phyloP scores from a whole-genome alignment of 2,888 invertebrate species.

The Carpatolechia fugitivella region DNA sequence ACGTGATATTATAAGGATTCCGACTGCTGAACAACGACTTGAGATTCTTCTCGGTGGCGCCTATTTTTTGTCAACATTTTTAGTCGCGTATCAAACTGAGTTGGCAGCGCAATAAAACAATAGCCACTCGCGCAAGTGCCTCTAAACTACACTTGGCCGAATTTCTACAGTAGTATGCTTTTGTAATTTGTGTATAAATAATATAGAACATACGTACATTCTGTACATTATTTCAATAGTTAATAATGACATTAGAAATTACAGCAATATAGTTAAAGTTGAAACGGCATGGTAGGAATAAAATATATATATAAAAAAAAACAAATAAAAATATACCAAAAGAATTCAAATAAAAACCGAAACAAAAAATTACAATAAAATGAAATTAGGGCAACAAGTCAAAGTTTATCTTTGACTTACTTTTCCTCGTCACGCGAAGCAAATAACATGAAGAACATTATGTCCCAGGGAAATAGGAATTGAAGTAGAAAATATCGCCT shows the following conservation, averaged over 20 bases:
- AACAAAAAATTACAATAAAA: conserved; percentile 59
- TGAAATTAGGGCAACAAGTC: conserved; percentile 69
- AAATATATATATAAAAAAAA: too few species aligned
- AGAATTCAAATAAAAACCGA: conserved; percentile 25
- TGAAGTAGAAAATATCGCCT: neutral
- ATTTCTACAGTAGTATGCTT: too few species aligned
- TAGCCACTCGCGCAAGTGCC: conserved; percentile 55
- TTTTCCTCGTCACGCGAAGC: conserved; percentile 61
- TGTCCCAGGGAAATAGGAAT: conserved; percentile 43
- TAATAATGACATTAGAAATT: too few species aligned
- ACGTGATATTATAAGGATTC: conserved; percentile 63
- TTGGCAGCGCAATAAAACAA: conserved; percentile 63
- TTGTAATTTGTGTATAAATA: too few species aligned
- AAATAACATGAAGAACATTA: conserved; percentile 58
- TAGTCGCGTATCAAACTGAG: conserved; percentile 61
- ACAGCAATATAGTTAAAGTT: too few species aligned
- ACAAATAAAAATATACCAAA: too few species aligned
- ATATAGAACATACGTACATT: too few species aligned
- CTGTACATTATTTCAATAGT: too few species aligned
- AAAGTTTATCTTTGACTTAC: conserved; percentile 68
- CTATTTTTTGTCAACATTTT: conserved; percentile 73
- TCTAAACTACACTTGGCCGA: neutral
- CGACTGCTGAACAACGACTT: conserved; percentile 49
- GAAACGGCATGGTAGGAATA: too few species aligned
- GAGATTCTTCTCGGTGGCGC: conserved; percentile 67